Evolutionary conservation across 2,113 vertebrate genomes (phyloP).

Genomic region (Lepus americanus): DNA sequence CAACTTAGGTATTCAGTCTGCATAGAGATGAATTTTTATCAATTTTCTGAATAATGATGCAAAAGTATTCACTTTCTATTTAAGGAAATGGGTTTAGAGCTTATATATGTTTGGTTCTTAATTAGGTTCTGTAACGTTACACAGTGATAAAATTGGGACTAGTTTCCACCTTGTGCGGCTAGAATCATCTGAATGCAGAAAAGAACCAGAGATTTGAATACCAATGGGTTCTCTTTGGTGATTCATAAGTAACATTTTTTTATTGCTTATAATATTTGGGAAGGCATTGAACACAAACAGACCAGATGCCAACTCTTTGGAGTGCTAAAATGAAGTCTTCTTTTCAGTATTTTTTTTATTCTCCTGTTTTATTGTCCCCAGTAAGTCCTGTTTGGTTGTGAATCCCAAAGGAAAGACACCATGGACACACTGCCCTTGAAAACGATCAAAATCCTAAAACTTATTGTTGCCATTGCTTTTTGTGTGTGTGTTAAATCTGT

Average conservation of each 20-base stretch:
- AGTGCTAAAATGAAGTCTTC: not conserved
- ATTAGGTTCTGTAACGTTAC: not conserved
- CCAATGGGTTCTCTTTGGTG: not conserved
- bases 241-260: not conserved
- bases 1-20: not conserved
- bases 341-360: conserved; percentile 45
- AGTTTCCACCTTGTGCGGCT: not conserved
- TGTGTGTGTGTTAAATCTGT: not conserved
- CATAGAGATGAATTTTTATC: not conserved
- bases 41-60: not conserved
- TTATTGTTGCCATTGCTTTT: not conserved
- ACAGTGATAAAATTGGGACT: no score
- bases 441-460: not conserved
- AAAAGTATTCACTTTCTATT: not conserved
- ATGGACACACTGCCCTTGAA: not conserved
- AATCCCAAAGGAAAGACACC: not conserved
- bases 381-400: not conserved
- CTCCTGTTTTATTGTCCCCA: not conserved
- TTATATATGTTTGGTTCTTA: not conserved
- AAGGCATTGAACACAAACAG: not conserved
- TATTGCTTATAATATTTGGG: not conserved
- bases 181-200: not conserved
- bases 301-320: not conserved
- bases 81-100: not conserved
- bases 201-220: not conserved